phyloP scores from a whole-genome alignment of 2,888 invertebrate species.

The Tetragnatha montana region DNA sequence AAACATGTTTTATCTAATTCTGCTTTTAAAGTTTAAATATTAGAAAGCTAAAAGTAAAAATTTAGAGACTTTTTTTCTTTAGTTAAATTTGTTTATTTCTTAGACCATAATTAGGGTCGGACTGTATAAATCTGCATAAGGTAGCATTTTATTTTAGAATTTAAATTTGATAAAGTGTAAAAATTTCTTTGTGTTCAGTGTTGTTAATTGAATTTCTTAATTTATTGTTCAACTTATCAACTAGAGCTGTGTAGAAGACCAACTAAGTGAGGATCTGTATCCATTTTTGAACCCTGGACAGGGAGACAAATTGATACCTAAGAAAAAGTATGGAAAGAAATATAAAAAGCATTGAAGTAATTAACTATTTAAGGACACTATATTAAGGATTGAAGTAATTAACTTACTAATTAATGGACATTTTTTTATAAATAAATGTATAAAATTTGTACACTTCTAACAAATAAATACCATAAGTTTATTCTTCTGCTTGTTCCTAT shows the following conservation, averaged over 20 bases:
- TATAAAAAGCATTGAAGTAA: not conserved
- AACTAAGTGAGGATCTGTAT: conserved; percentile 33
- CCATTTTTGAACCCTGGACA: conserved; percentile 29
- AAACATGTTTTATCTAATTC: no score
- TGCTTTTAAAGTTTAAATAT: no score
- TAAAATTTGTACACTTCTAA: not conserved
- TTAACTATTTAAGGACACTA: not conserved
- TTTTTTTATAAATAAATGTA: not conserved
- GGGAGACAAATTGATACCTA: conserved; percentile 1
- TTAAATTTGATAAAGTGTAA: not conserved
- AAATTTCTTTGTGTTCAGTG: not conserved
- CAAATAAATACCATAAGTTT: not conserved
- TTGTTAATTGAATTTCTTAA: not conserved
- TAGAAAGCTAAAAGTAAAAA: no score
- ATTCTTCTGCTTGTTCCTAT: not conserved
- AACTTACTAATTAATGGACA: not conserved
- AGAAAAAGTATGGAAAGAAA: conserved; percentile 14
- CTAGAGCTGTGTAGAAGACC: conserved; percentile 38
- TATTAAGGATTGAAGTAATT: not conserved
- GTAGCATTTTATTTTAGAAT: not conserved
- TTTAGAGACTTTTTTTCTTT: no score
- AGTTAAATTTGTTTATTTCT: no score
- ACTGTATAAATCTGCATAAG: not conserved
- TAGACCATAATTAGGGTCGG: not conserved
- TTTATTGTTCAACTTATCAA: not conserved